Percentiles rank a stretch among this genome's conserved stretches.
phyloP scores from a whole-genome alignment of 2,797 vertebrate genomes.

The Nyctibius grandis region DNA sequence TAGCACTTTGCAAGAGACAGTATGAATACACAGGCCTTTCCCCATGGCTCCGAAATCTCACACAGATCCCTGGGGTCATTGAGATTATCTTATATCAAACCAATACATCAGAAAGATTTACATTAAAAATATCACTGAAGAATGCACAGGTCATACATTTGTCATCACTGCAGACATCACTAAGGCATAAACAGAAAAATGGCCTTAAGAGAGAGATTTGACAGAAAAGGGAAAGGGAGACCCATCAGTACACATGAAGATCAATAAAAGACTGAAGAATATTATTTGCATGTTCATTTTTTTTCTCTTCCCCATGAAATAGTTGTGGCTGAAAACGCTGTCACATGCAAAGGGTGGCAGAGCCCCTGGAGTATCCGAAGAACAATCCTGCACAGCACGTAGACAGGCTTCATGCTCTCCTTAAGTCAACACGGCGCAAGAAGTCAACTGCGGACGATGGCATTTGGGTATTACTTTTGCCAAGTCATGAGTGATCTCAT shows the following conservation, averaged over 20 bases:
- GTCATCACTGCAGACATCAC: background rate
- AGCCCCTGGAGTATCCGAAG: fast-evolving
- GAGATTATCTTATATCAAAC: background rate
- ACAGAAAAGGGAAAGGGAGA: background rate
- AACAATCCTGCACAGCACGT: fast-evolving
- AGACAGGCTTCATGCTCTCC: background rate
- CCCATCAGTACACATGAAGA: background rate
- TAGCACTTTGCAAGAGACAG: fast-evolving
- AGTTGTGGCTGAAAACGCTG: background rate
- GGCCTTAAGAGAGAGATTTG: background rate
- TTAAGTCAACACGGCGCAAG: background rate
- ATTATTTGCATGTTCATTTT: background rate
- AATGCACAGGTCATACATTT: background rate
- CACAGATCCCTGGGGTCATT: background rate
- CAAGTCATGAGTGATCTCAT: background rate
- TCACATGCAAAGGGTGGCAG: background rate
- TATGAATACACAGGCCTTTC: background rate
- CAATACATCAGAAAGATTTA: background rate
- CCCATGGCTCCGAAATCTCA: background rate
- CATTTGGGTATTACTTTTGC: background rate
- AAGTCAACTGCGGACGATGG: background rate
- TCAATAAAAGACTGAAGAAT: background rate
- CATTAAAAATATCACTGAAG: background rate
- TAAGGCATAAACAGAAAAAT: background rate
- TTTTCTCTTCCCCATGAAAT: background rate